Conservation (phyloP, 2,888 invertebrate genomes). For the Empis livida region DNA sequence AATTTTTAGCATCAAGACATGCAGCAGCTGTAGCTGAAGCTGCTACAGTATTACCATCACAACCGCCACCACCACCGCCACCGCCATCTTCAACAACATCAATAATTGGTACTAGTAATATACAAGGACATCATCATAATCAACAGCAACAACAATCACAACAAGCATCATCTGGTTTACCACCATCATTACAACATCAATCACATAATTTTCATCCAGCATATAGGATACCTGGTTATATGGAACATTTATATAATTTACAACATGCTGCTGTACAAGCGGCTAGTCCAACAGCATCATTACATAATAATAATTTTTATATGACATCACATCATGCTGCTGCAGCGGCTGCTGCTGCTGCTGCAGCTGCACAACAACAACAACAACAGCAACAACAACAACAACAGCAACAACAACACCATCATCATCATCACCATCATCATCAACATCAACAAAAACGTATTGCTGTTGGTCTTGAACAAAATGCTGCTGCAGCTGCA, state of each 20-base stretch:
- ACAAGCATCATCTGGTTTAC: constrained; percentile 26
- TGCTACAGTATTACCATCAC: constrained; percentile 33
- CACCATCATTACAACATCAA: constrained; percentile 42
- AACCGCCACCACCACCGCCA: constrained; percentile 20
- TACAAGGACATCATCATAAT: constrained; percentile 19
- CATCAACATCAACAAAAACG: constrained; percentile 1
- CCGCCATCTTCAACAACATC: not conserved
- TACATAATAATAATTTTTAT: constrained; percentile 47
- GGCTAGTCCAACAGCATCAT: constrained; percentile 48
- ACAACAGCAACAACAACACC: constrained; percentile 18
- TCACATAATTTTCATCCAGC: constrained; percentile 47
- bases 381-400: too few species aligned
- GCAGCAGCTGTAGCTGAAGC: constrained; percentile 39
- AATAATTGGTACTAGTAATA: not conserved
- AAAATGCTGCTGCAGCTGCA: constrained; percentile 8
- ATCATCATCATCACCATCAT: too few species aligned
- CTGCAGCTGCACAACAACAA: too few species aligned
- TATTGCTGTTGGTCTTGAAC: not conserved
- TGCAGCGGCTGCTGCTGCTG: constrained; percentile 17
- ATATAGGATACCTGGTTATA: constrained; percentile 59
- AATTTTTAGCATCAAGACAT: constrained; percentile 36
- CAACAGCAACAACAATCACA: constrained; percentile 5
- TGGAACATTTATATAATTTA: constrained; percentile 64
- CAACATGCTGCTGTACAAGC: constrained; percentile 44
- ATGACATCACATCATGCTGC: constrained; percentile 39